phyloP scores from a whole-genome alignment of 2,113 vertebrate genomes.

The Oenanthe oenanthe region DNA sequence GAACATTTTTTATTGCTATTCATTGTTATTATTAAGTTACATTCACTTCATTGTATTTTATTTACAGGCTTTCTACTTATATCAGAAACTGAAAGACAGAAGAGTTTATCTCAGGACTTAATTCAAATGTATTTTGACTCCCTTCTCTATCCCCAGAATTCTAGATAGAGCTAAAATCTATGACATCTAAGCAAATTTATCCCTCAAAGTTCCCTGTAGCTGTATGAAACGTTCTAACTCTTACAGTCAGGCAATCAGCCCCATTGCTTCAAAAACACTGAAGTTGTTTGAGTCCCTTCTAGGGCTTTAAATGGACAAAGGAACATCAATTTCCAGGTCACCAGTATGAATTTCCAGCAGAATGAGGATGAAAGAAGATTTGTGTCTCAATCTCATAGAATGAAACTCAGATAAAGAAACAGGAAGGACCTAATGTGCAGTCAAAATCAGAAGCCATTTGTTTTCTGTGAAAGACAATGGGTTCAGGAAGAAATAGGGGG shows the following conservation, averaged over 20 bases:
- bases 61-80: conserved; percentile 24
- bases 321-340: accelerated
- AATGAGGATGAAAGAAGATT: background rate
- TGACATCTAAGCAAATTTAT: background rate
- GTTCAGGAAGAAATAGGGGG: background rate
- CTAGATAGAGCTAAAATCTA: background rate
- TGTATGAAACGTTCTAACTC: background rate
- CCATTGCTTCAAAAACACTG: background rate
- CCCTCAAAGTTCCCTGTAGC: background rate
- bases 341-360: background rate
- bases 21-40: conserved; percentile 39
- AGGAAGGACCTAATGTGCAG: background rate
- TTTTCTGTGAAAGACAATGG: background rate
- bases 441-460: background rate
- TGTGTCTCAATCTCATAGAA: background rate
- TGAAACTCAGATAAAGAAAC: background rate
- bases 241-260: background rate
- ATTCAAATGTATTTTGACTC: background rate
- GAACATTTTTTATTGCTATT: background rate
- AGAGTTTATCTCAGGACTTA: background rate
- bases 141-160: background rate
- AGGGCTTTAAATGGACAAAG: background rate
- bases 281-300: background rate
- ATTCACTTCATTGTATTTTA: conserved; percentile 35
- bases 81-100: background rate